Base-by-base conservation (phyloP, 2,888 invertebrate genomes). In the Phasia obesa region DNA sequence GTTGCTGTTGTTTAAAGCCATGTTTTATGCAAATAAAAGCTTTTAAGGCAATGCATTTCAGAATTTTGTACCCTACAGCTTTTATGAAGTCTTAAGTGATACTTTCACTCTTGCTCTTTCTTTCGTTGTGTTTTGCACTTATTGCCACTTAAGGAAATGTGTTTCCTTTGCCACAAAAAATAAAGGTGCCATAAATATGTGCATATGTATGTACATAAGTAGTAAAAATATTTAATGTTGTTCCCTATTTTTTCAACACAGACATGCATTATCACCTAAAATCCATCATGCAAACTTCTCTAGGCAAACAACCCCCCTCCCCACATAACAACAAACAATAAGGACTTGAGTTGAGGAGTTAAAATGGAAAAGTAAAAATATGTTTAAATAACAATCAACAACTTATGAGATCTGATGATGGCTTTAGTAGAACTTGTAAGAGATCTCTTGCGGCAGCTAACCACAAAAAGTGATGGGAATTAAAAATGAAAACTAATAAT, bases 71-170 rank as follows among this genome's bases (percentile, higher is more conserved):
- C 9, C 15, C 31, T 35, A 21, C 38, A 23, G 35, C 19, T 55
- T 71, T 65, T 47, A 67, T 80, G 47, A 15, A 25, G 17, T 74
- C 62, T 79, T 60, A 65, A 81, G 77, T 77, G 53, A 62, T 67
- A 62, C 49, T 77, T 67, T 67, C 35, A 27, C 38, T 59, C 11
- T 13, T 23, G 47, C 35, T 35, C 31, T 31, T 35, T 35, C 35
- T 35, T 11, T 9, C 11, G 5, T 5, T 35, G 35, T 11, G 35
- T 35, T 35, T 3, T 1, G 11, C 11, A 11, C 11, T 70, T 49
- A 15, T 69, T 25, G 35, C 60, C 21, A 62, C 65, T 71, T 31
- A 11, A 74, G 57, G 70, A 13, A n/a, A n/a, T 75, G 49, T 27
- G 23, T 47, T 57, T 65, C 25, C 25, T 60, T 35, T 44, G 15